phyloP scores from a whole-genome alignment of 2,797 vertebrate genomes.

The Psittacula echo region DNA sequence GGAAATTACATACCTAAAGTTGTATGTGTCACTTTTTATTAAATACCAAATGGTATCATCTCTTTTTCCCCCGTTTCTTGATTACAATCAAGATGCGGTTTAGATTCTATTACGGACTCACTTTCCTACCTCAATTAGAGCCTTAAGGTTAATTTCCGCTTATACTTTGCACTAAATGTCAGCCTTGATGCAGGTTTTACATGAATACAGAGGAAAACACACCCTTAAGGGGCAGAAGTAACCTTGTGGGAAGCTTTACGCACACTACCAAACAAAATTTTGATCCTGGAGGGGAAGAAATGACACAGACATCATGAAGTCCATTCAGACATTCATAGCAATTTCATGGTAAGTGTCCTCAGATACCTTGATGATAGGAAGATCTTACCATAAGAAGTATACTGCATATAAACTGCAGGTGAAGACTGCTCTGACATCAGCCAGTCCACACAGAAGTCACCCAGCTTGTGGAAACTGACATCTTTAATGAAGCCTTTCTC shows the following conservation, averaged over 20 bases:
- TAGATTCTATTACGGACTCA: slow-evolving; percentile 48
- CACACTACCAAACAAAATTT: background rate
- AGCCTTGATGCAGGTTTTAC: background rate
- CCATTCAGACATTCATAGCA: background rate
- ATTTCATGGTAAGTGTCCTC: background rate
- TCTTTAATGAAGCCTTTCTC: background rate
- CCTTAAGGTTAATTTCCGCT: slow-evolving; percentile 43
- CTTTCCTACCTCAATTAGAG: slow-evolving; percentile 61
- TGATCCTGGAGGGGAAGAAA: background rate
- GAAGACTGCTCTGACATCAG: background rate
- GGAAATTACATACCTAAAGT: slow-evolving; percentile 65
- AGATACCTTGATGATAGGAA: background rate
- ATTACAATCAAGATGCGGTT: slow-evolving; percentile 66
- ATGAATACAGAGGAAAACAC: background rate
- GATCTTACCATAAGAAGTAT: background rate
- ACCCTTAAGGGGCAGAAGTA: rapidly evolving
- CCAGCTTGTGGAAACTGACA: background rate
- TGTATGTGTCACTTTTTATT: slow-evolving; percentile 50
- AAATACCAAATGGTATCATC: background rate
- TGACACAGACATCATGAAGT: background rate
- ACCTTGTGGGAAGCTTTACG: background rate
- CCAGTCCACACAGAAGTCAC: background rate
- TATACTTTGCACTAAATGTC: background rate
- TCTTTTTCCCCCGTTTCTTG: slow-evolving; percentile 15
- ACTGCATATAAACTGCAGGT: background rate